A percentile compares a stretch with the other conserved stretches of the same genome.
phyloP scores from a whole-genome alignment of 2,113 vertebrate species.

The Perognathus longimembris region DNA sequence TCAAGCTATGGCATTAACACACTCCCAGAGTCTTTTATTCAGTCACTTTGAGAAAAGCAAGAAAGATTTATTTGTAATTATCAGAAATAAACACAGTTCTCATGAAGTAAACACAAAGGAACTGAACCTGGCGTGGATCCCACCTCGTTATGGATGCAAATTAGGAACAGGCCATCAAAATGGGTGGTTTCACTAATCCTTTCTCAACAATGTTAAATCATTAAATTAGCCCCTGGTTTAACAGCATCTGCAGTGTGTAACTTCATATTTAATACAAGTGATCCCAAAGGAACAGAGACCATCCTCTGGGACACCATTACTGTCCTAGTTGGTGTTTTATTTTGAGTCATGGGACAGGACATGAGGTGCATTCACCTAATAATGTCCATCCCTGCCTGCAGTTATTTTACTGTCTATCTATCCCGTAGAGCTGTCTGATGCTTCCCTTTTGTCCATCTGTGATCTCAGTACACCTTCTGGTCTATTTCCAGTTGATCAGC shows the following conservation, averaged over 20 bases:
- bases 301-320: background rate
- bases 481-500: constrained; percentile 38
- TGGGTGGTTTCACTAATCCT: constrained; percentile 82
- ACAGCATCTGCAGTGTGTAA: constrained; percentile 71
- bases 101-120: constrained; percentile 88
- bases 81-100: constrained; percentile 86
- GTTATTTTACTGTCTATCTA: background rate
- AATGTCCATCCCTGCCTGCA: rapidly evolving
- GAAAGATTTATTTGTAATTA: constrained; percentile 89
- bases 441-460: rapidly evolving
- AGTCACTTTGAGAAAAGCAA: constrained; percentile 78
- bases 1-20: constrained; percentile 52
- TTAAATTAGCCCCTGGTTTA: constrained; percentile 78
- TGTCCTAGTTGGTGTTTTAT: constrained; percentile 53
- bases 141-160: constrained; percentile 87
- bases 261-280: background rate
- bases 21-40: constrained; percentile 75
- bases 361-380: background rate
- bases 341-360: background rate
- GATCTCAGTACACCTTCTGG: constrained; percentile 26
- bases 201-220: constrained; percentile 79
- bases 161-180: constrained; percentile 81
- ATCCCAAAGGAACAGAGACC: constrained; percentile 63
- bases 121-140: constrained; percentile 87
- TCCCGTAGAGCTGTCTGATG: background rate